Evolutionary conservation across 2,888 invertebrate genomes (phyloP).

Genomic region (Cacoxenus indagator): DNA sequence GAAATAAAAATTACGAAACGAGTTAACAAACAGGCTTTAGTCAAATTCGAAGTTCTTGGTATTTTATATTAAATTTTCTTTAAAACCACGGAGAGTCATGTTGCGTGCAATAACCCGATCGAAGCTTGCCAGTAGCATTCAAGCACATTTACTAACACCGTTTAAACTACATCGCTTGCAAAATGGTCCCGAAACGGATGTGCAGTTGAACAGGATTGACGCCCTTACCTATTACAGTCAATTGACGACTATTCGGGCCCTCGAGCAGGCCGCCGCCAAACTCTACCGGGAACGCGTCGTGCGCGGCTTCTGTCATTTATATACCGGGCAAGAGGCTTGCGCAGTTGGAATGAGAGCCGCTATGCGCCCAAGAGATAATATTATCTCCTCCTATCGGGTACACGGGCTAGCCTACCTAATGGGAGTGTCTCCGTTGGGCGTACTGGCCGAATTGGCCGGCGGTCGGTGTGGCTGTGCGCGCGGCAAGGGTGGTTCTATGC

Average conservation of each 20-base stretch:
- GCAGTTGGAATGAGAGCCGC: constrained; percentile 86
- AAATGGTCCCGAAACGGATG: constrained; percentile 80
- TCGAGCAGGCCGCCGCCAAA: constrained; percentile 93
- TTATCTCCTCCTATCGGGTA: constrained; percentile 97
- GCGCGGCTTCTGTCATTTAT: constrained; percentile 97
- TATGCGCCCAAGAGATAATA: constrained; percentile 85
- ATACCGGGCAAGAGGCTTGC: constrained; percentile 88
- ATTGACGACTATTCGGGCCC: constrained; percentile 85
- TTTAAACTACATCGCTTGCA: constrained; percentile 91
- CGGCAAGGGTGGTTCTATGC: constrained; percentile 99
- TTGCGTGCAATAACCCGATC: too few relatives aligned
- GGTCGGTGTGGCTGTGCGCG: constrained; percentile 87
- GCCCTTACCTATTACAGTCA: constrained; percentile 82
- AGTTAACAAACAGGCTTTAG: too few relatives aligned
- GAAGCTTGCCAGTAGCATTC: background rate
- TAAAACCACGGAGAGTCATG: too few relatives aligned
- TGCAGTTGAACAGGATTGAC: constrained; percentile 83
- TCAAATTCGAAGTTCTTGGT: too few relatives aligned
- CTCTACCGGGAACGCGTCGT: constrained; percentile 97
- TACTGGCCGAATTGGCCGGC: constrained; percentile 93
- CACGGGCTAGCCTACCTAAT: constrained; percentile 98
- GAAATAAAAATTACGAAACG: too few relatives aligned
- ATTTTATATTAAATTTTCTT: too few relatives aligned
- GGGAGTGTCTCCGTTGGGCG: constrained; percentile 84
- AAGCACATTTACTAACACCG: constrained; percentile 70